Conservation (phyloP, 2,797 vertebrate genomes). For the Enteromius afrohamiltoni region DNA sequence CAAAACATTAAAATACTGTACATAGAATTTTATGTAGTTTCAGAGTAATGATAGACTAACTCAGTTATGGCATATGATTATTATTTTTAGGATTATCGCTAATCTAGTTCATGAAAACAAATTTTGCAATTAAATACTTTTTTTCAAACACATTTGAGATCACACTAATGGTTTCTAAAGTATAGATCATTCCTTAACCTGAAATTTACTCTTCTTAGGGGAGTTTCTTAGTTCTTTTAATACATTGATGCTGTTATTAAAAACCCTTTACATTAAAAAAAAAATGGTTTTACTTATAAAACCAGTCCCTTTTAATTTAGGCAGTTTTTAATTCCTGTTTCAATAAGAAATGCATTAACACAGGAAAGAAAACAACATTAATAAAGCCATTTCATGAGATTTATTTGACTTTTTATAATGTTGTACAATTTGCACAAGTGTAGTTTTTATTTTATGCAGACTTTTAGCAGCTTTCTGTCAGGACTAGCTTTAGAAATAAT, state of each 20-base stretch:
- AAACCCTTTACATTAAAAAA: background rate
- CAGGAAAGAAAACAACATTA: background rate
- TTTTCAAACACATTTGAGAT: background rate
- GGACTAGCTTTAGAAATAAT: background rate
- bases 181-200: background rate
- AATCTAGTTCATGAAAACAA: background rate
- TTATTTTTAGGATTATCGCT: background rate
- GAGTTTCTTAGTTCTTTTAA: slow-evolving; percentile 1
- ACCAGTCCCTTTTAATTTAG: background rate
- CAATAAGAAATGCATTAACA: slow-evolving; percentile 6
- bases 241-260: background rate
- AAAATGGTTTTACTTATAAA: background rate
- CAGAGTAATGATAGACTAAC: background rate
- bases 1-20: background rate
- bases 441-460: background rate
- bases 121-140: background rate
- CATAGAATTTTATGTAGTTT: background rate
- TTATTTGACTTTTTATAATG: background rate
- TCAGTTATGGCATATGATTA: background rate
- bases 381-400: background rate
- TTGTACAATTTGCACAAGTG: background rate
- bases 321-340: background rate
- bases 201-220: background rate
- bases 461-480: slow-evolving; percentile 14
- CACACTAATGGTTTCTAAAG: background rate